phyloP scores from a whole-genome alignment of 2,888 invertebrate genomes.

The Dioctria linearis region DNA sequence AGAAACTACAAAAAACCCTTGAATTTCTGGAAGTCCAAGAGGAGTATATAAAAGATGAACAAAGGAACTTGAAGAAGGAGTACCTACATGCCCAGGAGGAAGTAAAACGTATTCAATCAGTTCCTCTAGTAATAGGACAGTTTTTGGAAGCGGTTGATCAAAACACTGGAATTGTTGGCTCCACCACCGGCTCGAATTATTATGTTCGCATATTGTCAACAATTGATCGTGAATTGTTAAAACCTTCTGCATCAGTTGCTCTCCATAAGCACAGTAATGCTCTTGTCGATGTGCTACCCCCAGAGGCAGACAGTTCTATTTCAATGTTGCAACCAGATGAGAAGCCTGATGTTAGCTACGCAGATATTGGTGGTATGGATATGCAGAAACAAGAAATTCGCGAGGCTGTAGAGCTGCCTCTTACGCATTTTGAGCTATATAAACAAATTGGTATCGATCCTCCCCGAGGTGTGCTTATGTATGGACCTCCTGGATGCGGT shows the following conservation, averaged over 20 bases:
- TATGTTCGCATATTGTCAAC: conserved; percentile 99
- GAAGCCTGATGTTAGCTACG: conserved; percentile 97
- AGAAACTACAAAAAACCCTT: conserved; percentile 96
- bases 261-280: conserved; percentile 99
- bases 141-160: conserved; percentile 99
- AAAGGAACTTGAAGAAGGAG: conserved; percentile 98
- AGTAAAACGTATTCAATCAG: conserved; percentile 98
- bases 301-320: conserved; percentile 99
- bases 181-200: conserved; percentile 99
- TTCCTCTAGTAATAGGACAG: conserved; percentile 98
- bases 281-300: conserved; percentile 98
- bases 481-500: conserved; percentile 99
- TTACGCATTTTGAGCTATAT: conserved; percentile 98
- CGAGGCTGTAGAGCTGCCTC: conserved; percentile 97
- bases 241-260: conserved; percentile 98
- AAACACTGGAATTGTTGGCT: conserved; percentile 99
- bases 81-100: conserved; percentile 98
- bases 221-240: conserved; percentile 96
- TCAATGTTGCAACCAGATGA: conserved; percentile 98
- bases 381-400: conserved; percentile 99
- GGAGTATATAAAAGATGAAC: conserved; percentile 99
- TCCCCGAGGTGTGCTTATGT: conserved; percentile 98
- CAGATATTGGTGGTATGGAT: conserved; percentile 99
- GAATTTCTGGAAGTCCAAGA: conserved; percentile 99
- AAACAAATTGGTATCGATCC: conserved; percentile 99